These are phyloP conservation scores for Trinorchestia longiramus DNA, from an alignment of 1,140 invertebrate species.

Conservation along the genomic window DNA sequence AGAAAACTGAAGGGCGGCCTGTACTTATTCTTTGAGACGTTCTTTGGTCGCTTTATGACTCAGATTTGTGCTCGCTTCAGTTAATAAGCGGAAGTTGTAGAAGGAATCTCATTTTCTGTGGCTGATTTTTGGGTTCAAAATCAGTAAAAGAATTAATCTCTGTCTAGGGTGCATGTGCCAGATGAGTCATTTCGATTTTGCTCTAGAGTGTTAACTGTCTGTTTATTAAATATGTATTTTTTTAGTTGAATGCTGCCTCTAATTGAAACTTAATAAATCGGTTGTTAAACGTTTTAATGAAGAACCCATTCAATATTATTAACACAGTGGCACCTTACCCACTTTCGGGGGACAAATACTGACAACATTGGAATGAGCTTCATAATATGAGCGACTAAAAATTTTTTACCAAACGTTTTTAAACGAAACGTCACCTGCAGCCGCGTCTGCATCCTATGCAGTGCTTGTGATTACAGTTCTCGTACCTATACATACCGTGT, in stretches of 20 bases:
- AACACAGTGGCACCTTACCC: no score
- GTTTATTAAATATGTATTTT: background rate
- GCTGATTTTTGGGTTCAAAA: background rate
- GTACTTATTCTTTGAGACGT: background rate
- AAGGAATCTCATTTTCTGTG: background rate
- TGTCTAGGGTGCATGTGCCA: background rate
- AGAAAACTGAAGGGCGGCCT: background rate
- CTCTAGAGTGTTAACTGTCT: background rate
- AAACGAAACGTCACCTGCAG: no score
- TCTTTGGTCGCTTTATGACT: background rate
- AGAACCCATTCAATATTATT: no score
- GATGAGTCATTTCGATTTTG: background rate
- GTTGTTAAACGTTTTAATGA: background rate
- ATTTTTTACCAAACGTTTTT: no score
- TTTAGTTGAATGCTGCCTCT: background rate
- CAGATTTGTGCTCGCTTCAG: background rate
- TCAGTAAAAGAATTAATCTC: background rate
- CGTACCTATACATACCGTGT: no score
- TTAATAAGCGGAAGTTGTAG: background rate
- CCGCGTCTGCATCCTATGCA: no score
- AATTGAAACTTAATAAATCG: background rate
- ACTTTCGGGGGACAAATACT: no score
- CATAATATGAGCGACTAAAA: no score
- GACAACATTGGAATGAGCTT: no score
- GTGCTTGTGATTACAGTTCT: no score